phyloP scores from a whole-genome alignment of 2,113 vertebrate species.

The Corapipo altera region DNA sequence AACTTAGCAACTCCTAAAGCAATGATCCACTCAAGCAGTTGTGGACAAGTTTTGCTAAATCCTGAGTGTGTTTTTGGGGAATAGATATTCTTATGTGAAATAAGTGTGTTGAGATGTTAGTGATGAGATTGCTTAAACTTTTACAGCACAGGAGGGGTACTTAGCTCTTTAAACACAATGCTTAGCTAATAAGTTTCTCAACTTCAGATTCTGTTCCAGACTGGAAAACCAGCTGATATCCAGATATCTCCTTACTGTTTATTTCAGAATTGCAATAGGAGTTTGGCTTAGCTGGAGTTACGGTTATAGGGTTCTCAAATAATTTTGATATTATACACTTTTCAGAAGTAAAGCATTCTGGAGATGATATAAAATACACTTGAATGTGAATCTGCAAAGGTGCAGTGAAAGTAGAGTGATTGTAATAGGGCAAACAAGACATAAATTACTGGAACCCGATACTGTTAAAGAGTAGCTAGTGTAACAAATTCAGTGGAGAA shows the following conservation, averaged over 20 bases:
- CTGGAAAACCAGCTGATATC: not conserved
- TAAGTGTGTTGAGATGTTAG: not conserved
- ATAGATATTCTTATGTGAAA: not conserved
- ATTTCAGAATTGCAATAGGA: not conserved
- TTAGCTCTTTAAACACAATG: not conserved
- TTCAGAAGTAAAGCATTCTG: not conserved
- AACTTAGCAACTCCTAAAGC: not conserved
- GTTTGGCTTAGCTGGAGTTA: not conserved
- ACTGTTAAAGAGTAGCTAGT: not conserved
- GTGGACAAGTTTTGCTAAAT: not conserved
- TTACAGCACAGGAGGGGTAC: not conserved
- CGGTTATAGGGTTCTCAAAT: not conserved
- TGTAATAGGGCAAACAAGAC: not conserved
- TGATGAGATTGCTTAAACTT: not conserved
- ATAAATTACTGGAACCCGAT: not conserved
- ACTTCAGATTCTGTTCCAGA: not conserved
- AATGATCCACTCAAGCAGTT: not conserved
- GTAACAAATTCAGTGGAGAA: not conserved
- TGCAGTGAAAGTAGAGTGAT: not conserved
- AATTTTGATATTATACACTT: not conserved
- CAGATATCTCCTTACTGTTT: not conserved
- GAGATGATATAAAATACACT: not conserved
- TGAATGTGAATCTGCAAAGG: not conserved
- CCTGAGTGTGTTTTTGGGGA: not conserved
- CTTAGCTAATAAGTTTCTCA: constrained; percentile 2